Evolutionary conservation across 2,113 vertebrate species (phyloP).

Genomic region (Pelecanus crispus): DNA sequence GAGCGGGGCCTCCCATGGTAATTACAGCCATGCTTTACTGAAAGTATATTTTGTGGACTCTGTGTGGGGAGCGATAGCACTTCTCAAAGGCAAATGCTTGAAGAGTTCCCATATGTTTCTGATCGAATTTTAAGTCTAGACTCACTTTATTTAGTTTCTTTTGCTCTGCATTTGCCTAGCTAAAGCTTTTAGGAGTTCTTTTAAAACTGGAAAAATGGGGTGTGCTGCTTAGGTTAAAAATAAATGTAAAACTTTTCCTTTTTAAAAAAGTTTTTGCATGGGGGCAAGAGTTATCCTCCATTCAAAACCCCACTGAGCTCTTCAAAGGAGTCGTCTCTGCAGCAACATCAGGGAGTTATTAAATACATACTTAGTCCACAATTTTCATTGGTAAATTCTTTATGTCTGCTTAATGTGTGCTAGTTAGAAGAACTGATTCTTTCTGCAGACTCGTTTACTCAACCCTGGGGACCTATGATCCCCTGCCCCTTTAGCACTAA

Average conservation of each 20-base stretch:
- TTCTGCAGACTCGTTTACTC: slow-evolving; percentile 67
- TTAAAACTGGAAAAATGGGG: slow-evolving; percentile 38
- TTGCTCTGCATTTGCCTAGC: slow-evolving; percentile 56
- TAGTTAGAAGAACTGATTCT: slow-evolving; percentile 66
- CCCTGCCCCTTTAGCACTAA: slow-evolving; percentile 67
- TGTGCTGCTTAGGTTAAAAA: slow-evolving; percentile 60
- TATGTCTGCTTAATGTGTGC: slow-evolving; percentile 35
- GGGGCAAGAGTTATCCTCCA: background rate
- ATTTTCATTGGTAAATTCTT: slow-evolving; percentile 69
- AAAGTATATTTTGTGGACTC: slow-evolving; percentile 47
- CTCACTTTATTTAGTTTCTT: slow-evolving; percentile 72
- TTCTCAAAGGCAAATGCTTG: slow-evolving; percentile 48
- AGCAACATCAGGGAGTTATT: slow-evolving; percentile 44
- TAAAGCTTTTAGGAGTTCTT: slow-evolving; percentile 58
- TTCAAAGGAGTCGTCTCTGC: slow-evolving; percentile 42
- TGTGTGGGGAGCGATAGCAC: slow-evolving; percentile 48
- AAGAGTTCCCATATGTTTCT: slow-evolving; percentile 72
- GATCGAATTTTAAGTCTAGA: slow-evolving; percentile 74
- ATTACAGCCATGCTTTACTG: slow-evolving; percentile 33
- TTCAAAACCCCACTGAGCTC: slow-evolving; percentile 39
- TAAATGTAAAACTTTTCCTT: slow-evolving; percentile 43
- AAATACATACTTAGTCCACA: slow-evolving; percentile 52
- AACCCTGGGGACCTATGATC: slow-evolving; percentile 61
- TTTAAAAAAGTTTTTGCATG: slow-evolving; percentile 11
- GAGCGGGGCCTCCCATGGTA: background rate